These are phyloP conservation scores for Garrulus glandarius DNA, from an alignment of 2,797 vertebrate genomes.

Conservation along the genomic window DNA sequence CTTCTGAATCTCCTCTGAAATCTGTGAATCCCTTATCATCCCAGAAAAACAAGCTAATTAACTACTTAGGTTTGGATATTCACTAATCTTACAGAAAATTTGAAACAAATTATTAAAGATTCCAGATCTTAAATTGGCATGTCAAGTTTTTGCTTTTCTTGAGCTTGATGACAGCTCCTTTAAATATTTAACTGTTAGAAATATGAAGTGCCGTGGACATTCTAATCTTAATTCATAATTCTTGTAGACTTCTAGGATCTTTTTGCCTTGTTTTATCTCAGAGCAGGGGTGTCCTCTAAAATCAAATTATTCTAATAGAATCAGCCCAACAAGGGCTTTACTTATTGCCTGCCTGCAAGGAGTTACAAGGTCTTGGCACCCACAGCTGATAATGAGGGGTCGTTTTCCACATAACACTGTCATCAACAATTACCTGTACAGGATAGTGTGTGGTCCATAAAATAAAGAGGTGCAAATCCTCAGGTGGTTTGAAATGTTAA, in stretches of 20 bases:
- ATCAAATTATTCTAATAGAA: not conserved
- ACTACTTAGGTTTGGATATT: not conserved
- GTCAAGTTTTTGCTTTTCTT: not conserved
- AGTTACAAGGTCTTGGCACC: not conserved
- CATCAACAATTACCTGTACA: not conserved
- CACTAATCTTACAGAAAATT: not conserved
- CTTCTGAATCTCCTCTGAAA: not conserved
- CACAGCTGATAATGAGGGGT: not conserved
- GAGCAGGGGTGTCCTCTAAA: not conserved
- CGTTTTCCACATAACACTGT: not conserved
- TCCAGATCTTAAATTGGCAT: not conserved
- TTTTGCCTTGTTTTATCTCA: not conserved
- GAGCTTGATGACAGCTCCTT: not conserved
- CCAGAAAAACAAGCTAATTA: not conserved
- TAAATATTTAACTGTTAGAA: not conserved
- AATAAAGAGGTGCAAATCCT: not conserved
- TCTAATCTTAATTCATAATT: not conserved
- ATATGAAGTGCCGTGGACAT: not conserved
- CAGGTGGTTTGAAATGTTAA: not conserved
- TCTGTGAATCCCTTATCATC: not conserved
- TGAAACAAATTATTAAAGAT: not conserved
- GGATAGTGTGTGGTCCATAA: not conserved
- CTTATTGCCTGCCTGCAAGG: not conserved
- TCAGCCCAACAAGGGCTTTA: not conserved
- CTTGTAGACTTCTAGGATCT: not conserved